Evolutionary conservation across 2,888 invertebrate genomes (phyloP).

Genomic region (Ischnus inquisitorius): DNA sequence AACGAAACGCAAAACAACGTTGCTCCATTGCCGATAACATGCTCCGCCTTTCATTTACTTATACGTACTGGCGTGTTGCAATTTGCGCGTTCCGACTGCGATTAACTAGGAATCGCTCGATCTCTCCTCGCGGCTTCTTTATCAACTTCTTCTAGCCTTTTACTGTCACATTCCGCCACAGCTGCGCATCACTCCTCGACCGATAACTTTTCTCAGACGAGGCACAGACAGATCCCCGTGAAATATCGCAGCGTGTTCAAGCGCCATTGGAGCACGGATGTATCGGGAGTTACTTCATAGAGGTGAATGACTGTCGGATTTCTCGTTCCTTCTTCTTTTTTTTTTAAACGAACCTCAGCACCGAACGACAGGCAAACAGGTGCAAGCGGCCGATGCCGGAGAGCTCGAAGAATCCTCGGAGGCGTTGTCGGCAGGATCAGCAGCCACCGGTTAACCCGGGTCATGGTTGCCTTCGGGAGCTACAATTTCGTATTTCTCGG

Average conservation of each 20-base stretch:
- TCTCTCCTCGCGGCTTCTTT: neutral
- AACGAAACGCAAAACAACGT: neutral
- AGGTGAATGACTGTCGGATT: constrained; percentile 65
- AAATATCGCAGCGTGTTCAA: neutral
- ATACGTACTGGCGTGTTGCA: neutral
- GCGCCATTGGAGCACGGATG: constrained; percentile 35
- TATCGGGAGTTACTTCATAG: constrained; percentile 23
- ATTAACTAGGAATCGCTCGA: constrained; percentile 1
- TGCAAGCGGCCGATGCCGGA: constrained; percentile 52
- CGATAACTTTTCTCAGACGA: neutral
- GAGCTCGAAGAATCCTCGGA: constrained; percentile 58
- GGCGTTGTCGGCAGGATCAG: constrained; percentile 49
- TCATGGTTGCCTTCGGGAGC: constrained; percentile 74
- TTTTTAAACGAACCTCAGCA: constrained; percentile 25
- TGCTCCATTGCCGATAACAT: constrained; percentile 24
- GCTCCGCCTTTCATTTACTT: constrained; percentile 17
- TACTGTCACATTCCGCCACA: constrained; percentile 20
- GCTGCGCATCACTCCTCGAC: neutral
- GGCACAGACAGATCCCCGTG: neutral
- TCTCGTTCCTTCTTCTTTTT: constrained; percentile 37
- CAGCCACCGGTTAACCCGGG: constrained; percentile 76
- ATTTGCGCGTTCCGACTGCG: neutral
- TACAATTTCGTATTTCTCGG: constrained; percentile 73
- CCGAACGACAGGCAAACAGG: constrained; percentile 51
- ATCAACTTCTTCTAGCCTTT: neutral